Conservation (phyloP, 2,797 vertebrate species). For the Neomorphus geoffroyi region DNA sequence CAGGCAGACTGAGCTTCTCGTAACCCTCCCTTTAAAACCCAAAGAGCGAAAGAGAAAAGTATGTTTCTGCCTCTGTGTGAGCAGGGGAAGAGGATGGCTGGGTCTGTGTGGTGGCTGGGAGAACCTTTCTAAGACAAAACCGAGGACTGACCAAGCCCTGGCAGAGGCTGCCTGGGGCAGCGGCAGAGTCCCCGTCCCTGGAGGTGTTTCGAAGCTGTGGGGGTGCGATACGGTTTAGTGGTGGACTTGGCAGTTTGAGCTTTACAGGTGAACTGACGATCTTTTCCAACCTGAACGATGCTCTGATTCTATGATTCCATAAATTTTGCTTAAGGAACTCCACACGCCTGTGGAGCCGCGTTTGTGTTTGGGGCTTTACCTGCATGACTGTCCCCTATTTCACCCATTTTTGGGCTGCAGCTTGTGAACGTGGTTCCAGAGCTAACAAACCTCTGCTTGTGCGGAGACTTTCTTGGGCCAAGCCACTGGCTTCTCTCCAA, state of each 20-base stretch:
- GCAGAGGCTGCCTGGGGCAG: background rate
- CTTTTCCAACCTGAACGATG: background rate
- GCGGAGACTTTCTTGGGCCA: background rate
- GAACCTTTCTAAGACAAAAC: background rate
- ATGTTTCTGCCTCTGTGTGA: background rate
- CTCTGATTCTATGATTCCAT: background rate
- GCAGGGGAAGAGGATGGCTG: background rate
- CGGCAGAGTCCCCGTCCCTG: background rate
- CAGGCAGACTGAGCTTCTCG: slow-evolving; percentile 21
- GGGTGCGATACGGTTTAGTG: background rate
- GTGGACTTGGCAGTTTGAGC: background rate
- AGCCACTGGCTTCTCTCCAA: slow-evolving; percentile 7
- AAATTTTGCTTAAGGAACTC: background rate
- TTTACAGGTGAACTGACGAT: background rate
- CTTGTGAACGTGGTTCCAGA: background rate
- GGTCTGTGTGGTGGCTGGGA: background rate
- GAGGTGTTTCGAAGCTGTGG: background rate
- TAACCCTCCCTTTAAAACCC: background rate
- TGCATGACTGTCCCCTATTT: background rate
- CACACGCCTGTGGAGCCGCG: background rate
- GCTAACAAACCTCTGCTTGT: background rate
- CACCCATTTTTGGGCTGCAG: background rate
- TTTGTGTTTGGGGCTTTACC: background rate
- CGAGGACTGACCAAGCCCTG: background rate
- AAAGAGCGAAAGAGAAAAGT: background rate